Conservation (phyloP, 1,140 invertebrate genomes). For the Panulirus ornatus region DNA sequence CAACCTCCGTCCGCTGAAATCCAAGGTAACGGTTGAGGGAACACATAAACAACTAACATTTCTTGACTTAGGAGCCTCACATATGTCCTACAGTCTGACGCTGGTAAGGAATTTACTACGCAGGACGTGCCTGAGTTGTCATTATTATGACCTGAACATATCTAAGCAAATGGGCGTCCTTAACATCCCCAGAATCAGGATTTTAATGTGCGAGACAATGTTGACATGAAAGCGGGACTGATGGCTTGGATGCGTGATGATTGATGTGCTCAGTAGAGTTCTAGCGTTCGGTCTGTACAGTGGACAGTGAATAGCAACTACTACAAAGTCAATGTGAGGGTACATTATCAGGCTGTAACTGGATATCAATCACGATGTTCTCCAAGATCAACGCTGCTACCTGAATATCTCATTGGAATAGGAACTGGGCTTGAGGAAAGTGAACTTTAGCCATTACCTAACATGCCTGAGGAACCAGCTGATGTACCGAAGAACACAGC, state of each 20-base stretch:
- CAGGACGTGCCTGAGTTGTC: not conserved
- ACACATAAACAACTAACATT: conserved; percentile 12
- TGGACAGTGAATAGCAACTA: conserved; percentile 15
- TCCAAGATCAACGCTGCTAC: too few relatives aligned
- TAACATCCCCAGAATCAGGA: conserved; percentile 34
- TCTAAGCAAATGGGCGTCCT: too few relatives aligned
- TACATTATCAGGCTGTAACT: too few relatives aligned
- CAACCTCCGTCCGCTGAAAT: conserved; percentile 29
- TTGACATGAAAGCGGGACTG: conserved; percentile 11
- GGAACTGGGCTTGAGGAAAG: too few relatives aligned
- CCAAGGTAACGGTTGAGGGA: conserved; percentile 17
- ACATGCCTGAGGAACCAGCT: too few relatives aligned
- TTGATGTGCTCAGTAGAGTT: conserved; percentile 14
- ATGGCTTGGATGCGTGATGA: conserved; percentile 27
- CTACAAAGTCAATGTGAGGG: too few relatives aligned
- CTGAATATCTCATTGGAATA: too few relatives aligned
- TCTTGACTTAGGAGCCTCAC: not conserved
- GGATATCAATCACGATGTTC: too few relatives aligned
- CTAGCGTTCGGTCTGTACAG: conserved; percentile 20
- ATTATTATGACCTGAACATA: too few relatives aligned
- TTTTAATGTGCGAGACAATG: conserved; percentile 31
- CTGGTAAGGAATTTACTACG: conserved; percentile 13
- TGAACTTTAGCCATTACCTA: too few relatives aligned
- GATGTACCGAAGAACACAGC: too few relatives aligned
- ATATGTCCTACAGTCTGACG: conserved; percentile 7